Evolutionary conservation across 2,888 invertebrate genomes (phyloP).

Genomic region (Ectemnius cavifrons): DNA sequence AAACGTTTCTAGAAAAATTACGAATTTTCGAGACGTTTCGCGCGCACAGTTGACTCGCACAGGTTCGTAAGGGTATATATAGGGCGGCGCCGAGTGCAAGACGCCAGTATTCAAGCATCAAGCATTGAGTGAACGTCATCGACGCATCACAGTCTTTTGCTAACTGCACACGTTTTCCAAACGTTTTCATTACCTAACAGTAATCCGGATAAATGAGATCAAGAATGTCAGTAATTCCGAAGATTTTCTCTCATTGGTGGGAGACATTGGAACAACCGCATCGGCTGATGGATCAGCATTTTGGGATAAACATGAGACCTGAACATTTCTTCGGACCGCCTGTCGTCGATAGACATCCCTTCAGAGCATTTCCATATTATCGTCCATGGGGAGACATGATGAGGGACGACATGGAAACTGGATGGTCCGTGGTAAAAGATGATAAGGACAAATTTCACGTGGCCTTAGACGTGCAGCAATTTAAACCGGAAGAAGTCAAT

Average conservation of each 20-base stretch:
- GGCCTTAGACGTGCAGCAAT: conserved; percentile 87
- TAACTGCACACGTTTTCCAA: not conserved
- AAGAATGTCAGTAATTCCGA: conserved; percentile 89
- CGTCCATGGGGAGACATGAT: conserved; percentile 59
- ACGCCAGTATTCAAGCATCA: conserved; percentile 25
- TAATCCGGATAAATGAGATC: conserved; percentile 21
- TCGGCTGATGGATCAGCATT: conserved; percentile 70
- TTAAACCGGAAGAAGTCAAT: conserved; percentile 86
- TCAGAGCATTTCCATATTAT: conserved; percentile 36
- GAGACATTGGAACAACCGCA: conserved; percentile 84
- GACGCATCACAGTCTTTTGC: not conserved
- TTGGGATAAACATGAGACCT: conserved; percentile 64
- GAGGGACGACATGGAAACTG: conserved; percentile 79
- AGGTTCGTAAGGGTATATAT: conserved; percentile 26
- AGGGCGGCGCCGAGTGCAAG: not conserved
- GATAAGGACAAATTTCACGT: conserved; percentile 85
- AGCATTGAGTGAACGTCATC: not conserved
- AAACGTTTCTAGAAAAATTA: not conserved
- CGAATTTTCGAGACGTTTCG: conserved; percentile 20
- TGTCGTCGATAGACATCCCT: conserved; percentile 32
- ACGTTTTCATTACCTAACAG: not conserved
- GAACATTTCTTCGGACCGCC: conserved; percentile 53
- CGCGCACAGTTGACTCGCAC: not conserved
- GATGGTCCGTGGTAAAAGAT: conserved; percentile 86
- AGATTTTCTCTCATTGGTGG: conserved; percentile 93